Base-by-base conservation (phyloP, 2,888 invertebrate species). In the Macropis europaea region DNA sequence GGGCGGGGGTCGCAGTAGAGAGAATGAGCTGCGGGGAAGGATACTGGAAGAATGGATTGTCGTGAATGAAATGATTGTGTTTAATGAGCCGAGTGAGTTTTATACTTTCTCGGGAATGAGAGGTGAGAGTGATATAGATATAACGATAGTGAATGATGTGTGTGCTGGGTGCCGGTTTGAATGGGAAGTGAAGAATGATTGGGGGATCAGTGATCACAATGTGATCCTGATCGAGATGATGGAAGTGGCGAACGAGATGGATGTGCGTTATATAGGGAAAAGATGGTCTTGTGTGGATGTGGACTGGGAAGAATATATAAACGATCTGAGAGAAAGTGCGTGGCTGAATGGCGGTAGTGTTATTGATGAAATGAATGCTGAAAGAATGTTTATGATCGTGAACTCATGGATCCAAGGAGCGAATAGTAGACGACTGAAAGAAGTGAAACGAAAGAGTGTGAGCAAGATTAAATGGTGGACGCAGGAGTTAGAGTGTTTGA, bases 61-160 rank as follows among this genome's bases (percentile, higher is more conserved):
- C 2, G 45, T 11, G 15, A 50, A 28, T 11, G 52, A 30, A 15
- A 7, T 78, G 45, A n/a, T 6, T n/a, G 74, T 77, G 3, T 11
- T 81, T 32, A 79, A 77, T 47, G 73, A 67, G 13, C 66, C 74
- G 1, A 52, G 45, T 6, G 70, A 59, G 4, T 40, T 2, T 3
- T 78, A 17, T 38, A 78, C 78, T 0, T 56, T 56, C 32, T 15
- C 13, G 1, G 43, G 43, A 11, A 3, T 15, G 59, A 34, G 2
- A 34, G 32, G 43, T 2, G 17, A n/a, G 4, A 43, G 15, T 30
- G 38, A 32, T 11, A 42, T 57, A 3, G 42, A 45, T 45, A 48
- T 59, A 2, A 24, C 45, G n/a, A 48, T 43, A 3, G 11, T 36
- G 7, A 45, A 47, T 57, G 45, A 50, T 13, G n/a, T 1, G 11